Conservation (phyloP, 2,888 invertebrate species). For the Rapana venosa region DNA sequence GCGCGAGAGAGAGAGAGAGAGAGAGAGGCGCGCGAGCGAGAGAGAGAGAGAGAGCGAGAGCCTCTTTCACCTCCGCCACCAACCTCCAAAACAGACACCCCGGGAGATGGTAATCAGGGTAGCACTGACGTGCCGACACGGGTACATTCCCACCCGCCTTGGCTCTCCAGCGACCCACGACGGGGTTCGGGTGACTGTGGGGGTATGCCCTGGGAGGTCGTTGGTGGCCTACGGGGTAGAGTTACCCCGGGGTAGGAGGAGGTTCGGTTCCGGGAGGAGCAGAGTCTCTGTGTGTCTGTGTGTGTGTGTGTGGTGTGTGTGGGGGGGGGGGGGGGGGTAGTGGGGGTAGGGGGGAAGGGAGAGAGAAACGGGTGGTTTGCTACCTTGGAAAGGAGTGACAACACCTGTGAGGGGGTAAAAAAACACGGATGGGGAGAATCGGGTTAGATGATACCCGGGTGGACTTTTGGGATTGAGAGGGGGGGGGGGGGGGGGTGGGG, state of each 20-base stretch:
- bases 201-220: not conserved
- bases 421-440: not conserved
- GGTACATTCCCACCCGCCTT: constrained; percentile 1
- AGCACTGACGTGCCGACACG: constrained; percentile 26
- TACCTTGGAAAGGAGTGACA: not conserved
- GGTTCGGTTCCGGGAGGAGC: not conserved
- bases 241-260: constrained; percentile 5
- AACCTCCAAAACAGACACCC: not conserved
- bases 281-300: not conserved
- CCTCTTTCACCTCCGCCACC: not conserved
- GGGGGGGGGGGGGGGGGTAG: no score
- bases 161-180: constrained; percentile 12
- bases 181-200: not conserved
- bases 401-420: constrained; percentile 22
- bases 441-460: not conserved
- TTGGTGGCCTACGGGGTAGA: constrained; percentile 2
- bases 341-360: no score
- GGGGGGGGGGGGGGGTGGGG: not conserved
- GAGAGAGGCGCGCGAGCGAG: not conserved
- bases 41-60: not conserved
- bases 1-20: no score
- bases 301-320: no score
- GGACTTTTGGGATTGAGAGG: not conserved
- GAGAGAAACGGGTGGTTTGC: not conserved
- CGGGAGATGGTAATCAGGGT: constrained; percentile 14